Percentiles rank a stretch among this genome's conserved stretches.
phyloP scores from a whole-genome alignment of 2,113 vertebrate species.

The Chunga burmeisteri region DNA sequence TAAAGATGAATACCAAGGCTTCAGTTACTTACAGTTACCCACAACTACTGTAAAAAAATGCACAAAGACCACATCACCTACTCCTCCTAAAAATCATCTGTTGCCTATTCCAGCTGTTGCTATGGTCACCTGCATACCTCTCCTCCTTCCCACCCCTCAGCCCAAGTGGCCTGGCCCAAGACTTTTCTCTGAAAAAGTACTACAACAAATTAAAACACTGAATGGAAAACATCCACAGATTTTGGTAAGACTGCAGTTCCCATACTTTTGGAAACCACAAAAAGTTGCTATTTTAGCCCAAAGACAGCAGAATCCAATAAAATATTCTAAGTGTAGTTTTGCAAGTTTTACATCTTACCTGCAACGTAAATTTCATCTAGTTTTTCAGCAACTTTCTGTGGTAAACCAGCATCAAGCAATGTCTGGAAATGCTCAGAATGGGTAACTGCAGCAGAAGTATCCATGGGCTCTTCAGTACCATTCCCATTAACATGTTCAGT shows the following conservation, averaged over 20 bases:
- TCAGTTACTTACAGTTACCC: slow-evolving; percentile 22
- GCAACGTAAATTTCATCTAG: slow-evolving; percentile 97
- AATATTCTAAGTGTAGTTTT: slow-evolving; percentile 74
- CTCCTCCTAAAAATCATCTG: slow-evolving; percentile 54
- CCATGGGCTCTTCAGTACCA: slow-evolving; percentile 97
- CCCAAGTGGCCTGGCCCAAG: not conserved
- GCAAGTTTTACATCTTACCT: slow-evolving; percentile 88
- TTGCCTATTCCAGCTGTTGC: slow-evolving; percentile 66
- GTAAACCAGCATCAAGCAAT: slow-evolving; percentile 93
- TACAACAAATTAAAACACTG: not conserved
- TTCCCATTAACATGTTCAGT: slow-evolving; percentile 98
- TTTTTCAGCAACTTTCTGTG: slow-evolving; percentile 96
- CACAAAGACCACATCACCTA: slow-evolving; percentile 31
- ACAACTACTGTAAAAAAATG: slow-evolving; percentile 48
- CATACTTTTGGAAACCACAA: slow-evolving; percentile 97
- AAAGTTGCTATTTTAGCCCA: slow-evolving; percentile 94
- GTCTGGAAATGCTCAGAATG: slow-evolving; percentile 94
- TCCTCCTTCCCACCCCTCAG: slow-evolving; percentile 31
- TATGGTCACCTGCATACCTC: slow-evolving; percentile 62
- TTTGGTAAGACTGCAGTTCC: slow-evolving; percentile 86
- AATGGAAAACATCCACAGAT: slow-evolving; percentile 12
- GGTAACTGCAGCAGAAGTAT: slow-evolving; percentile 87
- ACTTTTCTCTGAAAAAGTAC: not conserved
- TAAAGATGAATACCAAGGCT: not conserved
- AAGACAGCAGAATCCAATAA: slow-evolving; percentile 85